A percentile compares a stretch with the other conserved stretches of the same genome.
Conservation (phyloP, 2,888 invertebrate genomes). For the Piscicola geometra region DNA sequence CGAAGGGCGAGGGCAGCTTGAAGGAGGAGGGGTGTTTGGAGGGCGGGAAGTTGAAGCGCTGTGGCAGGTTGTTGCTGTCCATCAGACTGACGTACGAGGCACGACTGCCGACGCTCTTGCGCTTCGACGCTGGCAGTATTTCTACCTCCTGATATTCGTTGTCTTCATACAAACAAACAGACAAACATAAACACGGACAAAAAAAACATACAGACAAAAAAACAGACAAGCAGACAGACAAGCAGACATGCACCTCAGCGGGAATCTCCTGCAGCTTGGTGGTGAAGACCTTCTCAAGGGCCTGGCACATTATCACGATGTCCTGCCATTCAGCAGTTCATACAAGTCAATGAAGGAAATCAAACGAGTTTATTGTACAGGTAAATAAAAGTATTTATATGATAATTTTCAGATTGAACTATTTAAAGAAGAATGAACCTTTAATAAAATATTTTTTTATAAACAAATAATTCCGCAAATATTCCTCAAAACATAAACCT, state of each 20-base stretch:
- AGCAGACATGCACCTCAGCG: slow-evolving; percentile 80
- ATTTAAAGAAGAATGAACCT: too few species aligned
- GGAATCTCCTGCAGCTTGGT: slow-evolving; percentile 90
- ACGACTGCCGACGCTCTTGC: neutral
- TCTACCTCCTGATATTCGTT: slow-evolving; percentile 28
- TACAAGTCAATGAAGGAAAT: neutral
- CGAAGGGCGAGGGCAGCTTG: neutral
- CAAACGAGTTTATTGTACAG: neutral
- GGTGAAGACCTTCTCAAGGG: slow-evolving; percentile 83
- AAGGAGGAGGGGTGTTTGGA: neutral
- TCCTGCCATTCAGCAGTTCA: slow-evolving; percentile 59
- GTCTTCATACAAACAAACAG: too few species aligned
- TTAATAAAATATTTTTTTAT: too few species aligned
- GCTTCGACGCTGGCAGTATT: slow-evolving; percentile 28
- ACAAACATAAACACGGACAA: too few species aligned
- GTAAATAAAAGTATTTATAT: too few species aligned
- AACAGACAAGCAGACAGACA: too few species aligned
- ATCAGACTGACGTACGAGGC: neutral
- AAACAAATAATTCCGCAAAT: too few species aligned
- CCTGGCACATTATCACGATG: slow-evolving; percentile 95
- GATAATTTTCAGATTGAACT: too few species aligned
- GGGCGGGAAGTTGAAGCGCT: neutral
- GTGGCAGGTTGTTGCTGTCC: slow-evolving; percentile 12
- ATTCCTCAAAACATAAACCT: too few species aligned
- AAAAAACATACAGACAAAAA: neutral